Conservation (phyloP, 2,888 invertebrate species). For the Tetragonula carbonaria region DNA sequence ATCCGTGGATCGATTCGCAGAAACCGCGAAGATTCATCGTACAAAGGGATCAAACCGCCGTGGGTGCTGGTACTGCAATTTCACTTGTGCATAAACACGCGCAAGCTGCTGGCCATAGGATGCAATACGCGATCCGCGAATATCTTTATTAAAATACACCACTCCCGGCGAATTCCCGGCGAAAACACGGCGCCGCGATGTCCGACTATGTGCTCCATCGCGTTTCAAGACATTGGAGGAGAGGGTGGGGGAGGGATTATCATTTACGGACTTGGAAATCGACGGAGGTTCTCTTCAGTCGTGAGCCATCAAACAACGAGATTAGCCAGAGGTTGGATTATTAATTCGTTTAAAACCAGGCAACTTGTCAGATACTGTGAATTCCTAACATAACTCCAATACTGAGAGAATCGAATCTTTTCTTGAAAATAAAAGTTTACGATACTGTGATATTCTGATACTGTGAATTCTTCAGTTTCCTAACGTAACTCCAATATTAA, state of each 20-base stretch:
- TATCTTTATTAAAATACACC: slow-evolving; percentile 53
- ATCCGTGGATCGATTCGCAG: slow-evolving; percentile 58
- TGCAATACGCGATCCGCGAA: slow-evolving; percentile 18
- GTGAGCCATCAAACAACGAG: too few relatives aligned
- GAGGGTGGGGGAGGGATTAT: not conserved
- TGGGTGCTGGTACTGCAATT: slow-evolving; percentile 42
- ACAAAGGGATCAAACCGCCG: slow-evolving; percentile 38
- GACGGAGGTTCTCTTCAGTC: not conserved
- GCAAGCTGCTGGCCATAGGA: not conserved
- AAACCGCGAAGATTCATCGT: slow-evolving; percentile 63
- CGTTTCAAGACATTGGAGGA: not conserved
- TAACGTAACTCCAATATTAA: too few relatives aligned
- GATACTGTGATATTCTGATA: too few relatives aligned
- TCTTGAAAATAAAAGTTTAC: too few relatives aligned
- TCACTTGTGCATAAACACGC: slow-evolving; percentile 15
- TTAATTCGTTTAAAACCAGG: too few relatives aligned
- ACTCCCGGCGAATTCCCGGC: not conserved
- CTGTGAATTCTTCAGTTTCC: too few relatives aligned
- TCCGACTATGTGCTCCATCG: slow-evolving; percentile 29
- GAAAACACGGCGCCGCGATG: slow-evolving; percentile 10
- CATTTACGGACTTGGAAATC: not conserved
- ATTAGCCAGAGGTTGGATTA: too few relatives aligned
- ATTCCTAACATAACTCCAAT: too few relatives aligned
- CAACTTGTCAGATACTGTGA: too few relatives aligned
- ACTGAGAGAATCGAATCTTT: too few relatives aligned